Evolutionary conservation across 1,140 invertebrate species (phyloP), one percentile per base, ranked within the genome.

Genomic region (Drepana arcuata): DNA sequence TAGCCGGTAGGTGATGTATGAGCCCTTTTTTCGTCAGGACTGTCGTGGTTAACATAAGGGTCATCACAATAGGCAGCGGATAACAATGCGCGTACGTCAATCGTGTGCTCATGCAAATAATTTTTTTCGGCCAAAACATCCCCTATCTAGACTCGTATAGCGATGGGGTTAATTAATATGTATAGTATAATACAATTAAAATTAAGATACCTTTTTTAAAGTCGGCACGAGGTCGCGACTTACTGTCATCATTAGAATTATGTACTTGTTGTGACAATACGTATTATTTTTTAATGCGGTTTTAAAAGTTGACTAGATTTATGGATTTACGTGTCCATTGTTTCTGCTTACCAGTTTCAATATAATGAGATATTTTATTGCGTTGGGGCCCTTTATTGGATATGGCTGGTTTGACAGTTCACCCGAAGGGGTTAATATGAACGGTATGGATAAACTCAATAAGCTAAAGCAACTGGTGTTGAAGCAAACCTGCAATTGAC

Each of bases 161-260:
- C 51, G 71, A 82, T 78, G 71, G 77, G 77, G 74, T 82, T 82
- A 82, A 82, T 82, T 82, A 81, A 79, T 77, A 81, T 73, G 74
- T 81, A 74, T 53, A 66, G 64, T 67, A 75, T 74, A 72, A 75
- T 75, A 78, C 69, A 71, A 74, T 82, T 72, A 67, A 73, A 79
- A 70, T 77, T 71, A 75, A 75, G 55, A 53, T 69, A 63, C 61
- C 64, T 68, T 70, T 73, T 79, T 75, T 49, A 6, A 57, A 62
- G 43, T 59, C 52, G 72, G 67, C 74, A 71, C 67, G 72, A 77
- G 72, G 62, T 78, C 65, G 39, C 48, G 61, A 64, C 63, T 72
- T 69, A 68, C 73, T 77, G 72, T 75, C 72, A 78, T 68, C 59
- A 58, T 66, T 66, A 71, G 58, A 80, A 65, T 74, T 75, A 79